These are phyloP conservation scores for Nasonovia ribisnigri DNA, from an alignment of 2,888 invertebrate species.

Conservation along the genomic window DNA sequence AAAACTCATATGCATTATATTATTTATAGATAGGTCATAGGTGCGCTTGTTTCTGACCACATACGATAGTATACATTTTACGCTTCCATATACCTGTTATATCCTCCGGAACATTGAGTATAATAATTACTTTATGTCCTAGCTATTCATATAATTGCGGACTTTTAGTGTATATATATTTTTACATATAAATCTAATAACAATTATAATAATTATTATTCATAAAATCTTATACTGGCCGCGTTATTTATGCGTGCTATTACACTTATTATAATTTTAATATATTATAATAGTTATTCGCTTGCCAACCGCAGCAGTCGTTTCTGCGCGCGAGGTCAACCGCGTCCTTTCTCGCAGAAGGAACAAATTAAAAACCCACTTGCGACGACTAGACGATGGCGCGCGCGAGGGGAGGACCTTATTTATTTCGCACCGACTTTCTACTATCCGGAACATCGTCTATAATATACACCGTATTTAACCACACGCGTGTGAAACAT, in stretches of 20 bases:
- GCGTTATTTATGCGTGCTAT: not conserved
- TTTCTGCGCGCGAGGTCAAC: constrained; percentile 1
- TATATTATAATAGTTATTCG: not conserved
- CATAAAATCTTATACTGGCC: not conserved
- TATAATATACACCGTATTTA: not conserved
- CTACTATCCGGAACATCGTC: not conserved
- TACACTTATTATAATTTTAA: not conserved
- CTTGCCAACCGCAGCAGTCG: not conserved
- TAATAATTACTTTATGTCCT: too few species aligned
- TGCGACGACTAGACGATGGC: not conserved
- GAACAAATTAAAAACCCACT: not conserved
- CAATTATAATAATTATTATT: too few species aligned
- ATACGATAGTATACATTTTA: not conserved
- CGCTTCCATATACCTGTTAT: not conserved
- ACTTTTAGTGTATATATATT: too few species aligned
- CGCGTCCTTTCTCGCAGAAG: not conserved
- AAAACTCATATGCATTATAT: not conserved
- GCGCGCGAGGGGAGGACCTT: not conserved
- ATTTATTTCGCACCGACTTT: not conserved
- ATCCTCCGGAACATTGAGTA: too few species aligned
- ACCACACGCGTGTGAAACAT: not conserved
- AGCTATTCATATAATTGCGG: too few species aligned
- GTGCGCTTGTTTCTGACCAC: not conserved
- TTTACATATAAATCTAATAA: too few species aligned
- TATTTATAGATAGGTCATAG: too few species aligned